A percentile compares a stretch with the other conserved stretches of the same genome.
These are phyloP conservation scores for Aphelocoma californica DNA, from an alignment of 2,797 vertebrate genomes.

Conservation along the genomic window DNA sequence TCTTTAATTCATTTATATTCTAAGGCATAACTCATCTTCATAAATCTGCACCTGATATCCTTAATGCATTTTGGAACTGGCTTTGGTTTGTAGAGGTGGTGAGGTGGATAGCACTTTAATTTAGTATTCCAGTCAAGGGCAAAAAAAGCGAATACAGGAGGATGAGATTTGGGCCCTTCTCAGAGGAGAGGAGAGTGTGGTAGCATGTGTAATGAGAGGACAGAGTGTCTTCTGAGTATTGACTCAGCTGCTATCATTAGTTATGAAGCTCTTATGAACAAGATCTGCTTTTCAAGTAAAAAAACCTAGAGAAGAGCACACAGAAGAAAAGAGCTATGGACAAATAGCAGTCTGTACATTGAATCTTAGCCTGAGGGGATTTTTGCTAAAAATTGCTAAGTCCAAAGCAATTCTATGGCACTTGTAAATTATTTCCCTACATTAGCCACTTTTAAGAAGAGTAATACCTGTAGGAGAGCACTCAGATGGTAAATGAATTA, in stretches of 20 bases:
- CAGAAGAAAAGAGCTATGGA: neutral
- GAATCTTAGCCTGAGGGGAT: neutral
- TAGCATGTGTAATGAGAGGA: neutral
- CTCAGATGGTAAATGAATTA: neutral
- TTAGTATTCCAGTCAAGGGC: neutral
- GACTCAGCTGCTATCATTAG: neutral
- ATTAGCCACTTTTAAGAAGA: neutral
- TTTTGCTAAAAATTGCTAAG: neutral
- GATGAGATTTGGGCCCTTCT: neutral
- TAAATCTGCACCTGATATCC: neutral
- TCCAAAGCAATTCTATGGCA: neutral
- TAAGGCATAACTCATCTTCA: neutral
- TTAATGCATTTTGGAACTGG: neutral
- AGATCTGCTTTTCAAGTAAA: neutral
- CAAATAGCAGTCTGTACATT: neutral
- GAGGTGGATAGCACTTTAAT: neutral
- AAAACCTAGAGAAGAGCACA: neutral
- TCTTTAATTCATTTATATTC: neutral
- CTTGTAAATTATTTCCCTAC: neutral
- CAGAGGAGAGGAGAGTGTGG: neutral
- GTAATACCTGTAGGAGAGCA: neutral
- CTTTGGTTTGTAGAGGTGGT: neutral
- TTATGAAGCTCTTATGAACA: neutral
- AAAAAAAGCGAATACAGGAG: neutral
- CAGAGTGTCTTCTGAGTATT: neutral